Evolutionary conservation across 2,888 invertebrate genomes (phyloP).

Genomic region (Globia sparganii): DNA sequence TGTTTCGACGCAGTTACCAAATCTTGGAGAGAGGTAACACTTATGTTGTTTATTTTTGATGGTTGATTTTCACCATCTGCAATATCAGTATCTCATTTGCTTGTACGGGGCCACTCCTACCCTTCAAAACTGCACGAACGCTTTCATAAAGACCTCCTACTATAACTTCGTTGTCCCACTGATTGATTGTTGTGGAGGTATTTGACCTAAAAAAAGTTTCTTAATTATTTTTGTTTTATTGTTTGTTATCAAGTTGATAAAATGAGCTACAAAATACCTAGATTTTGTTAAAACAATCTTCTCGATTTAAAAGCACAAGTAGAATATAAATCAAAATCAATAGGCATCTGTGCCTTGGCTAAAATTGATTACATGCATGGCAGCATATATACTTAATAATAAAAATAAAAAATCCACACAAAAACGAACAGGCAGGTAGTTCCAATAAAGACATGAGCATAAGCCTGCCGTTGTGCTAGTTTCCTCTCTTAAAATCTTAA

Average conservation of each 20-base stretch:
- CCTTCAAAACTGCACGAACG: not conserved
- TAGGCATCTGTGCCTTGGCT: not conserved
- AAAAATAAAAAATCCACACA: not conserved
- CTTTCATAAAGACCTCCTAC: not conserved
- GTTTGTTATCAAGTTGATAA: slow-evolving; percentile 4
- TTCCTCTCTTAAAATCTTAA: not conserved
- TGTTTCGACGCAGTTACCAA: slow-evolving; percentile 96
- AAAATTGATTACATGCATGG: not conserved
- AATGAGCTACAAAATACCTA: not conserved
- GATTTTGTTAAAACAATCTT: not conserved
- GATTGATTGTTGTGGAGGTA: not conserved
- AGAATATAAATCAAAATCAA: no score
- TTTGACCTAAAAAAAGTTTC: not conserved
- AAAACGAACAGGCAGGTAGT: not conserved
- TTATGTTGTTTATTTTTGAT: not conserved
- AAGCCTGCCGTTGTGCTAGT: not conserved
- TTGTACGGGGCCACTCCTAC: no score
- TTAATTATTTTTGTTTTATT: no score
- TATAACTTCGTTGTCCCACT: not conserved
- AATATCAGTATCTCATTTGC: not conserved
- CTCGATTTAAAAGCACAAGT: not conserved
- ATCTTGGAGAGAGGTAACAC: slow-evolving; percentile 93
- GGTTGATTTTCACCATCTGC: not conserved
- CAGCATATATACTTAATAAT: no score
- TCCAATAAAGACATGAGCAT: not conserved